Percentiles rank a stretch among this genome's conserved stretches.
Evolutionary conservation across 2,888 invertebrate genomes (phyloP).

Genomic region (Iphiclides podalirius): DNA sequence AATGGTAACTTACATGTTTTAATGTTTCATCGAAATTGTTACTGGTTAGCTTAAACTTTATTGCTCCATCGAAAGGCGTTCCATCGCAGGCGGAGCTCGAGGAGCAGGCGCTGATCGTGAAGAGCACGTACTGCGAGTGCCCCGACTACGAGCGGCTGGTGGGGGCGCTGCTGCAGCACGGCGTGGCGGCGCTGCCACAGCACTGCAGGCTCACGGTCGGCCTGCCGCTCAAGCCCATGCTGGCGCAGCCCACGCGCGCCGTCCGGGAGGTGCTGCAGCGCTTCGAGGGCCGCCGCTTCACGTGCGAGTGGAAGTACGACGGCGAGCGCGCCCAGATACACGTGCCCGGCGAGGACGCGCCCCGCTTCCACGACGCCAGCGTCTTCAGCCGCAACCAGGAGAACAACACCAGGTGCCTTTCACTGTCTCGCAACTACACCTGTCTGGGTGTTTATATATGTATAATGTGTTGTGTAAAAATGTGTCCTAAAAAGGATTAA

Average conservation of each 20-base stretch:
- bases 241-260: constrained; percentile 98
- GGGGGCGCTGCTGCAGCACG: constrained; percentile 87
- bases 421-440: no score
- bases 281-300: constrained; percentile 82
- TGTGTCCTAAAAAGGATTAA: no score
- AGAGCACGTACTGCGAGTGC: constrained; percentile 97
- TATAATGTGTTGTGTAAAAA: no score
- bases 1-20: no score
- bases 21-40: no score
- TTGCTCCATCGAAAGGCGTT: no score
- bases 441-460: no score
- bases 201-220: constrained; percentile 94
- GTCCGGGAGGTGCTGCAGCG: constrained; percentile 92
- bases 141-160: constrained; percentile 95
- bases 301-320: constrained; percentile 99
- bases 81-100: constrained; percentile 81
- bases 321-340: constrained; percentile 97
- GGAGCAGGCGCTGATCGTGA: constrained; percentile 86
- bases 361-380: constrained; percentile 81
- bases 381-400: constrained; percentile 97
- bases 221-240: constrained; percentile 98
- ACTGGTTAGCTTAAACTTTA: no score
- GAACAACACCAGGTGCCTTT: constrained; percentile 59
- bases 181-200: constrained; percentile 85
- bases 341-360: constrained; percentile 69